A percentile compares a stretch with the other conserved stretches of the same genome.
Evolutionary conservation across 1,140 invertebrate genomes (phyloP).

Genomic region (Palaemon carinicauda): DNA sequence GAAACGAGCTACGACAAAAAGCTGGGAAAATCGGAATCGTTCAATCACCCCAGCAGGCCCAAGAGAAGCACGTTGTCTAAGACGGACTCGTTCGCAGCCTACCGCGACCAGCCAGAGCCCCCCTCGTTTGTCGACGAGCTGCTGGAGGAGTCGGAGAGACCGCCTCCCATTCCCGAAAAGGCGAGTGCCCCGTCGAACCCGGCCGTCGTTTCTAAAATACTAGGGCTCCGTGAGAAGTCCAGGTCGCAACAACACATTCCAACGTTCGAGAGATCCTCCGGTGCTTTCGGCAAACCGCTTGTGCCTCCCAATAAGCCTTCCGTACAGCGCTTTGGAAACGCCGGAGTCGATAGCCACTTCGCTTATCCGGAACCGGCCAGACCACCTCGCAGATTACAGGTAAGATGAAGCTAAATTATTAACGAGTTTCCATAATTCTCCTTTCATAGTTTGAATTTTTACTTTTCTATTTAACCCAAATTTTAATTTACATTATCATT

Average conservation of each 20-base stretch:
- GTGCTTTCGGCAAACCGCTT: background rate
- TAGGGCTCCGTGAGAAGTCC: background rate
- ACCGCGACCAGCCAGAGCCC: background rate
- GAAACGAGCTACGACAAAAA: conserved; percentile 57
- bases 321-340: background rate
- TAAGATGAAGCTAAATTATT: background rate
- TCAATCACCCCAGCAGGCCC: background rate
- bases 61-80: background rate
- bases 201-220: too few relatives aligned
- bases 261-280: background rate
- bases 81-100: background rate
- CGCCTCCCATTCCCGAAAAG: background rate
- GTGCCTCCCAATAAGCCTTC: conserved; percentile 15
- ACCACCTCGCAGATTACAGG: conserved; percentile 5
- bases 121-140: background rate
- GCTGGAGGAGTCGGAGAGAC: background rate
- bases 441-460: too few relatives aligned
- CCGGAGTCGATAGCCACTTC: background rate
- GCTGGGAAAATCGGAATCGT: conserved; percentile 40
- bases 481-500: too few relatives aligned
- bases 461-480: too few relatives aligned
- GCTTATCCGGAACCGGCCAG: background rate
- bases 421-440: too few relatives aligned
- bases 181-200: too few relatives aligned
- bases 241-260: background rate